Percentiles rank a stretch among this genome's conserved stretches.
These are phyloP conservation scores for Heliothis virescens DNA, from an alignment of 1,140 invertebrate genomes.

Conservation along the genomic window DNA sequence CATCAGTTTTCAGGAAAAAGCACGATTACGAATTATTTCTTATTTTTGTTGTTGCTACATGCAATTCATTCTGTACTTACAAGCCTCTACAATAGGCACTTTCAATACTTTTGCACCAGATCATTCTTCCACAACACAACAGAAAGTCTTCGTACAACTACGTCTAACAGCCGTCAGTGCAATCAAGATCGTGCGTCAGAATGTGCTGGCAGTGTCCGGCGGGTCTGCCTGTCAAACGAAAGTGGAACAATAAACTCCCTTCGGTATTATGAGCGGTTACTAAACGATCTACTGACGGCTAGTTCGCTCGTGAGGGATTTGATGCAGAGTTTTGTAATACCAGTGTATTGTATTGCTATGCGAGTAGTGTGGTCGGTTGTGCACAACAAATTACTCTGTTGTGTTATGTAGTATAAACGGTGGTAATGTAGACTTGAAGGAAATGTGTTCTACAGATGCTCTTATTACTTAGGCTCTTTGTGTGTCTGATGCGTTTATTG, in stretches of 20 bases:
- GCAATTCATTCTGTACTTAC: too few species aligned
- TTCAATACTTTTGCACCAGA: too few species aligned
- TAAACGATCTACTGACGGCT: slow-evolving; percentile 4
- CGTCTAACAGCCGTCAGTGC: not conserved
- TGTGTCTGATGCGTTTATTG: too few species aligned
- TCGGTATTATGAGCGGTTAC: slow-evolving; percentile 7
- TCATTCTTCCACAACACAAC: too few species aligned
- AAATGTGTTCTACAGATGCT: too few species aligned
- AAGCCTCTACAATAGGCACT: too few species aligned
- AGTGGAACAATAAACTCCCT: slow-evolving; percentile 22
- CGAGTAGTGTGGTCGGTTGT: not conserved
- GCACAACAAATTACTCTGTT: not conserved
- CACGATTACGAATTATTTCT: too few species aligned
- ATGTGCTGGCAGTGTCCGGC: not conserved
- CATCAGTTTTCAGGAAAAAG: too few species aligned
- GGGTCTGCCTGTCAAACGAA: slow-evolving; percentile 11
- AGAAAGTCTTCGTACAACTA: too few species aligned
- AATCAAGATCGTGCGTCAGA: slow-evolving; percentile 7
- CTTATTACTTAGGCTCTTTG: too few species aligned
- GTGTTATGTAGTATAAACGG: not conserved
- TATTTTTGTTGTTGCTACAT: too few species aligned
- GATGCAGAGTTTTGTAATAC: slow-evolving; percentile 8
- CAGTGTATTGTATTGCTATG: not conserved
- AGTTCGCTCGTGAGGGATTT: slow-evolving; percentile 13
- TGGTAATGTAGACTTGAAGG: too few species aligned